These are phyloP conservation scores for Slavum lentiscoides DNA, from an alignment of 2,888 invertebrate species.

Conservation along the genomic window DNA sequence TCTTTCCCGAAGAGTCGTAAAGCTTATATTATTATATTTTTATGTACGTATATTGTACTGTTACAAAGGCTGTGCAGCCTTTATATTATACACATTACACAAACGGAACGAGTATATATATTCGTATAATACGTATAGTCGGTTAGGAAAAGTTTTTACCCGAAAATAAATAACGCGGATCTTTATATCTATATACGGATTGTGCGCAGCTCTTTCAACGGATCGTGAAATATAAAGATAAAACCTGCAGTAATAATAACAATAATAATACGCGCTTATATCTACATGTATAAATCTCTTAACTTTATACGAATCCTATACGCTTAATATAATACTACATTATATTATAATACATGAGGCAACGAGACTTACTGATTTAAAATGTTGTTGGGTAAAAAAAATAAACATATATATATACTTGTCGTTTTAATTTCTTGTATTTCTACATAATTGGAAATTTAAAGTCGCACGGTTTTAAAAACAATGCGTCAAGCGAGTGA, in stretches of 20 bases:
- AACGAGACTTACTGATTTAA: no score
- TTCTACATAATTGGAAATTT: no score
- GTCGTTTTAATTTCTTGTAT: no score
- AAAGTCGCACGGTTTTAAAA: no score
- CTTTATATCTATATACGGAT: constrained; percentile 23
- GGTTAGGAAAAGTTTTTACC: constrained; percentile 23
- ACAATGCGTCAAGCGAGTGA: no score
- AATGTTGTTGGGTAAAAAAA: no score
- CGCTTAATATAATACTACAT: no score
- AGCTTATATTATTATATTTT: not conserved
- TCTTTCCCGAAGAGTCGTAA: constrained; percentile 26
- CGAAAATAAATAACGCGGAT: constrained; percentile 38
- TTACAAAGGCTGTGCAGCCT: not conserved
- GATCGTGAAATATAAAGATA: constrained; percentile 22
- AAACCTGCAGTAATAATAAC: not conserved
- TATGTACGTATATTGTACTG: no score
- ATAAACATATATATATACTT: no score
- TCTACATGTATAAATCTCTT: constrained; percentile 20
- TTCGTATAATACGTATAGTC: not conserved
- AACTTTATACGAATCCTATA: not conserved
- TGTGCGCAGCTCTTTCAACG: not conserved
- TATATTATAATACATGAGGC: no score
- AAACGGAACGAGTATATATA: not conserved
- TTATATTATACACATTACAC: not conserved
- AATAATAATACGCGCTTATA: not conserved